Evolutionary conservation across 2,113 vertebrate species (phyloP).

Genomic region (Circaetus cinerascens): DNA sequence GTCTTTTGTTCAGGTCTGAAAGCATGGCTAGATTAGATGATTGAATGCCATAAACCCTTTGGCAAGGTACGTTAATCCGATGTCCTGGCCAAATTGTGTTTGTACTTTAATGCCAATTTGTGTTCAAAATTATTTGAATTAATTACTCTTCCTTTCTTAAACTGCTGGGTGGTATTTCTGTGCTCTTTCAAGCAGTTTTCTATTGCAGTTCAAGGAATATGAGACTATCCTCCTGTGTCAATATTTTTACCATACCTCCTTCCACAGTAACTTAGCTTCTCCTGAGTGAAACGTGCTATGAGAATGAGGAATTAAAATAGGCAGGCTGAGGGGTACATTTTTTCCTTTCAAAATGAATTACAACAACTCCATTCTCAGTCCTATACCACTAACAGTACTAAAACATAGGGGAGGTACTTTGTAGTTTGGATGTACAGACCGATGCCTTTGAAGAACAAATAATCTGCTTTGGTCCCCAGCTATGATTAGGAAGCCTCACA

Average conservation of each 20-base stretch:
- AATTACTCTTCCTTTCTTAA: conserved; percentile 10
- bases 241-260: not conserved
- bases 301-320: not conserved
- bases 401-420: not conserved
- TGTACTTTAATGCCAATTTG: conserved; percentile 13
- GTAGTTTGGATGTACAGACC: not conserved
- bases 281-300: not conserved
- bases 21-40: conserved; percentile 17
- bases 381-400: not conserved
- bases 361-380: not conserved
- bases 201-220: not conserved
- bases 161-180: not conserved
- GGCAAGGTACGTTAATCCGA: not conserved
- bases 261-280: not conserved
- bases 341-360: not conserved
- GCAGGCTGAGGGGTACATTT: not conserved
- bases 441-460: conserved; percentile 22
- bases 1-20: conserved; percentile 23
- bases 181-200: not conserved
- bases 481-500: conserved; percentile 24
- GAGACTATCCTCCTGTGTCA: not conserved
- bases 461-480: conserved; percentile 40
- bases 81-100: not conserved
- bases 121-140: conserved; percentile 32
- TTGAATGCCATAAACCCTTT: conserved; percentile 34